phyloP scores from a whole-genome alignment of 2,888 invertebrate species.

The Drosophila monieri region DNA sequence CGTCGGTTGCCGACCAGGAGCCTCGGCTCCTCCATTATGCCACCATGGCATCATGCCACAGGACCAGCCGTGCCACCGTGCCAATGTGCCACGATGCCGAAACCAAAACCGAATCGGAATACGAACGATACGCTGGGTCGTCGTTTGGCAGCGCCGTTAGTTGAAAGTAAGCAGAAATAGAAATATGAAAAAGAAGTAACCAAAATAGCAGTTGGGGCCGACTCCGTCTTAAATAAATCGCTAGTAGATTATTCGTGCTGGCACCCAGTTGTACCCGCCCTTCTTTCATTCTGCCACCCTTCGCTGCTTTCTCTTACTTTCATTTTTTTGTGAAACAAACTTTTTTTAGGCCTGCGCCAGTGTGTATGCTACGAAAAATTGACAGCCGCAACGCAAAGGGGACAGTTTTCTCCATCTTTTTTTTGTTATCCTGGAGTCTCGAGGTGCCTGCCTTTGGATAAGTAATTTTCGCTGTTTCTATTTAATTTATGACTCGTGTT shows the following conservation, averaged over 20 bases:
- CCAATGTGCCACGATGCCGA: slow-evolving; percentile 1
- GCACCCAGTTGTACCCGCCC: slow-evolving; percentile 49
- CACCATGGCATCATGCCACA: slow-evolving; percentile 5
- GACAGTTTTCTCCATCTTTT: slow-evolving; percentile 52
- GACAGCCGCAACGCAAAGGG: slow-evolving; percentile 65
- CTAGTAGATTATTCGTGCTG: slow-evolving; percentile 75
- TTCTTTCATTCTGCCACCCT: slow-evolving; percentile 4
- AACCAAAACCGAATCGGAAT: slow-evolving; percentile 5
- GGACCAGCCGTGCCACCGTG: background rate
- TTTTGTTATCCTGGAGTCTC: slow-evolving; percentile 1
- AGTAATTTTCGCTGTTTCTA: slow-evolving; percentile 78
- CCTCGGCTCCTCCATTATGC: slow-evolving; percentile 16
- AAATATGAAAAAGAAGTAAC: slow-evolving; percentile 72
- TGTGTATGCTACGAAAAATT: slow-evolving; percentile 75
- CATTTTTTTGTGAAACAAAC: slow-evolving; percentile 8
- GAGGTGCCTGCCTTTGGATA: slow-evolving; percentile 46
- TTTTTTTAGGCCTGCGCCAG: slow-evolving; percentile 59
- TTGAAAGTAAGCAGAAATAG: slow-evolving; percentile 66
- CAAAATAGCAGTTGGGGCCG: slow-evolving; percentile 61
- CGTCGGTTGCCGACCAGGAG: slow-evolving; percentile 39
- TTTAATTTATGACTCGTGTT: slow-evolving; percentile 76
- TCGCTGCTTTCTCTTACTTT: slow-evolving; percentile 20
- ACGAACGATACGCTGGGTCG: slow-evolving; percentile 29
- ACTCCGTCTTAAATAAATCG: slow-evolving; percentile 66
- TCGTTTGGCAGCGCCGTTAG: slow-evolving; percentile 50